Evolutionary conservation across 92 coral and sea anemone species (phyloP).

Genomic region (Actinostola sp.): DNA sequence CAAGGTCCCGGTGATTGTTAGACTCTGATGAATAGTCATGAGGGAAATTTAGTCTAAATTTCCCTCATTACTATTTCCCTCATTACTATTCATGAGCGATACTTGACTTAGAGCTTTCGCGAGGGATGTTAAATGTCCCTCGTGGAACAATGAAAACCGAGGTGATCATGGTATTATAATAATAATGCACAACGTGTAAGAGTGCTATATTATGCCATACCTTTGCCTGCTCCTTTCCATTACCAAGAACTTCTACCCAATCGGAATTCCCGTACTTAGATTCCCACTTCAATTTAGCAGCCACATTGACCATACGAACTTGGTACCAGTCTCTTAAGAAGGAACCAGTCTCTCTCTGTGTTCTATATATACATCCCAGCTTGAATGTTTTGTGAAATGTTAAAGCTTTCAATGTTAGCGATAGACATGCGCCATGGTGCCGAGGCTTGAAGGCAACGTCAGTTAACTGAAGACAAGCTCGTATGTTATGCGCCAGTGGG

Average conservation of each 20-base stretch:
- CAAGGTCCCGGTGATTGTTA: no score
- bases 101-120: no score
- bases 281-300: not conserved
- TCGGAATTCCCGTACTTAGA: constrained; percentile 5
- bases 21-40: no score
- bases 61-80: no score
- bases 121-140: no score
- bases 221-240: not conserved
- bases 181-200: not conserved
- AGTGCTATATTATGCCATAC: not conserved
- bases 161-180: no score
- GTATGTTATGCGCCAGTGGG: not conserved
- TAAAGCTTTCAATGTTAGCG: constrained; percentile 2
- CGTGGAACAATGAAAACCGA: no score
- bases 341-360: not conserved
- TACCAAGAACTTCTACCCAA: constrained; percentile 6
- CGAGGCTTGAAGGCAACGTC: constrained; percentile 28
- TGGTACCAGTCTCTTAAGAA: not conserved
- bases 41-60: no score
- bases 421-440: constrained; percentile 30
- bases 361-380: constrained; percentile 26
- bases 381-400: constrained; percentile 12
- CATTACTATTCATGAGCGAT: no score
- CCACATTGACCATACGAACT: constrained; percentile 3
- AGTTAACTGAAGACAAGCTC: constrained; percentile 20